phyloP scores from a whole-genome alignment of 2,113 vertebrate species.

The Ploceus nigricollis region DNA sequence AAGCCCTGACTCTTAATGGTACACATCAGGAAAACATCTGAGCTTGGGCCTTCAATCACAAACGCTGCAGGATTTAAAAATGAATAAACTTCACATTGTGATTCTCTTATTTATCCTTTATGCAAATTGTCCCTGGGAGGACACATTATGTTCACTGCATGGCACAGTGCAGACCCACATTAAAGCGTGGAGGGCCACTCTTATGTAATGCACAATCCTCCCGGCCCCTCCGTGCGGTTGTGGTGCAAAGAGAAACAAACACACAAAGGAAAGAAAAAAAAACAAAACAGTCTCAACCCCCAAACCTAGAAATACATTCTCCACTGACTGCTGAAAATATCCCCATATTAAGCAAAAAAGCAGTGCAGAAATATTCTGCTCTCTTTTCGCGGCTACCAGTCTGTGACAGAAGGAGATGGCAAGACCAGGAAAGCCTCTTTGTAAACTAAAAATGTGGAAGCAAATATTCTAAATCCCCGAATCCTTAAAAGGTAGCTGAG shows the following conservation, averaged over 20 bases:
- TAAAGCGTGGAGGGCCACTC: constrained; percentile 70
- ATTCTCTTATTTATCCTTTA: constrained; percentile 90
- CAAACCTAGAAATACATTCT: not conserved
- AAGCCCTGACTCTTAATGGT: constrained; percentile 83
- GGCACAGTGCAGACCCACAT: constrained; percentile 74
- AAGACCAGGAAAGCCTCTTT: not conserved
- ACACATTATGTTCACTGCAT: constrained; percentile 76
- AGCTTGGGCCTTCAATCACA: constrained; percentile 87
- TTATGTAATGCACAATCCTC: constrained; percentile 61
- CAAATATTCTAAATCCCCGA: not conserved
- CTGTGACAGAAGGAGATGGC: not conserved
- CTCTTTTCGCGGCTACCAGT: not conserved
- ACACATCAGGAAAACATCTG: constrained; percentile 85
- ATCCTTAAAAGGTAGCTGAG: not conserved
- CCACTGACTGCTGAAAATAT: not conserved
- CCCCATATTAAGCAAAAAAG: not conserved
- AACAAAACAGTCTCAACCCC: not conserved
- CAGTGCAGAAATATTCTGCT: accelerated
- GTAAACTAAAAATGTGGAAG: not conserved
- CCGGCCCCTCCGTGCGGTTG: not conserved
- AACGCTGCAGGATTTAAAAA: constrained; percentile 88
- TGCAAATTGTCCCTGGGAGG: constrained; percentile 86
- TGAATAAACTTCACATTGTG: constrained; percentile 90
- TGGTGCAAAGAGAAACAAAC: constrained; percentile 40
- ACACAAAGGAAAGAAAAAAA: not conserved